Percentiles rank a stretch among this genome's conserved stretches.
Evolutionary conservation across 2,797 vertebrate genomes (phyloP).

Genomic region (Rhynchonycteris naso): DNA sequence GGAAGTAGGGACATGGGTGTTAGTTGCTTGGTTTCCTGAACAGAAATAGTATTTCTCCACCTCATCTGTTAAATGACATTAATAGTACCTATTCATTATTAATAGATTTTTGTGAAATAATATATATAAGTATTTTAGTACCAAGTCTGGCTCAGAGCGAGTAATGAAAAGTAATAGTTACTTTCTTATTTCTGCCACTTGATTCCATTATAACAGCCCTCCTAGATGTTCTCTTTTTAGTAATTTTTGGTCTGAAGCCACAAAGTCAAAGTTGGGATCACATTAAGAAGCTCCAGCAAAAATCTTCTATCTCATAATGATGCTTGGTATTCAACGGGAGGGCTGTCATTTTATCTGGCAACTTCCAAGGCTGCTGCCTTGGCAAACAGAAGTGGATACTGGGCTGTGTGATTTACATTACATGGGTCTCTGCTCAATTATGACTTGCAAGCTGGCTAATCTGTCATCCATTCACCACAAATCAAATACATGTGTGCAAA

Average conservation of each 20-base stretch:
- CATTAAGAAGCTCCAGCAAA: not conserved
- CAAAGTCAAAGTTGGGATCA: not conserved
- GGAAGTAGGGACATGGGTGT: not conserved
- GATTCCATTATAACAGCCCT: not conserved
- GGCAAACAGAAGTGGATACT: slow-evolving; percentile 37
- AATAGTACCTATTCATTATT: not conserved
- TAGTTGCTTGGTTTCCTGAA: not conserved
- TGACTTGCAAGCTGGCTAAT: slow-evolving; percentile 10
- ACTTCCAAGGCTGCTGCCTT: not conserved
- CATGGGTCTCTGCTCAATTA: slow-evolving; percentile 67
- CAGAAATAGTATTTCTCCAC: not conserved
- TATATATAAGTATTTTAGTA: not conserved
- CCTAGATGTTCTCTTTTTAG: not conserved
- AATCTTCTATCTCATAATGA: not conserved
- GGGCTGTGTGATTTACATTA: slow-evolving; percentile 45
- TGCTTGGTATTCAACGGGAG: not conserved
- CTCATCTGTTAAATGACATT: not conserved
- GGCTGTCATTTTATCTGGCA: slow-evolving; percentile 1
- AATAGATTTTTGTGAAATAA: not conserved
- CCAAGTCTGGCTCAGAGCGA: not conserved
- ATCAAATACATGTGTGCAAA: slow-evolving; percentile 39
- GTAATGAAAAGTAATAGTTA: not conserved
- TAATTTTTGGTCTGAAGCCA: not conserved
- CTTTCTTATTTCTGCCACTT: not conserved
- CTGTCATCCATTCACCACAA: slow-evolving; percentile 26